These are phyloP conservation scores for Cantharis lateralis DNA, from an alignment of 2,888 invertebrate species.

Conservation along the genomic window DNA sequence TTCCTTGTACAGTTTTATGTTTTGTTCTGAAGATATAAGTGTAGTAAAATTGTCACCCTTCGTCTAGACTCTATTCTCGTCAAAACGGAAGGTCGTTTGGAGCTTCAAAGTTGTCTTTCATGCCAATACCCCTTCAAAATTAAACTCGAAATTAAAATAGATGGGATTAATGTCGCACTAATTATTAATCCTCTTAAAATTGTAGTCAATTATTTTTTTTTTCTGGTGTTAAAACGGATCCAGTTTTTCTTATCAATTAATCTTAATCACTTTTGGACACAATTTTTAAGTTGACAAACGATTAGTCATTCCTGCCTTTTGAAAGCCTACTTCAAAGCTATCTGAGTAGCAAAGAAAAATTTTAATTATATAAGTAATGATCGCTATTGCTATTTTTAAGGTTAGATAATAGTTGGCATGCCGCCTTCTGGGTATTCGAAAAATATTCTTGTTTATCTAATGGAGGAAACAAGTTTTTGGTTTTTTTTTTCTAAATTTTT, in stretches of 20 bases:
- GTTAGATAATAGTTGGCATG: not conserved
- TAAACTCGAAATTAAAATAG: not conserved
- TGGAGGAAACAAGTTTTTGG: not conserved
- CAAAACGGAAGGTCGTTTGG: not conserved
- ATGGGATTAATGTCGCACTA: not conserved
- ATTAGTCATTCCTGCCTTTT: not conserved
- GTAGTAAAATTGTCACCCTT: not conserved
- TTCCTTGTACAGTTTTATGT: not conserved
- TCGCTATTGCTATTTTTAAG: not conserved
- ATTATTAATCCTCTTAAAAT: not conserved
- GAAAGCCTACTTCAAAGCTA: not conserved
- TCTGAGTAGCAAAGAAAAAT: not conserved
- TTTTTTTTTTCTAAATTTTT: not conserved
- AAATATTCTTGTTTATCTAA: not conserved
- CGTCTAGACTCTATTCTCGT: not conserved
- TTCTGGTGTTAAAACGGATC: not conserved
- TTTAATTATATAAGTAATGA: not conserved
- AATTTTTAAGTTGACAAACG: slow-evolving; percentile 9
- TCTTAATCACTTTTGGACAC: slow-evolving; percentile 9
- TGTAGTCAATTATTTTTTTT: slow-evolving; percentile 2
- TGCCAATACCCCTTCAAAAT: not conserved
- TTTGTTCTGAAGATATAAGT: not conserved
- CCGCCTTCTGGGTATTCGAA: not conserved
- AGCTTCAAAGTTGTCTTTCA: not conserved
- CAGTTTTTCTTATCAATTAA: slow-evolving; percentile 6